Percentiles rank a stretch among this genome's conserved stretches.
phyloP scores from a whole-genome alignment of 2,113 vertebrate species.

The Fregetta grallaria region DNA sequence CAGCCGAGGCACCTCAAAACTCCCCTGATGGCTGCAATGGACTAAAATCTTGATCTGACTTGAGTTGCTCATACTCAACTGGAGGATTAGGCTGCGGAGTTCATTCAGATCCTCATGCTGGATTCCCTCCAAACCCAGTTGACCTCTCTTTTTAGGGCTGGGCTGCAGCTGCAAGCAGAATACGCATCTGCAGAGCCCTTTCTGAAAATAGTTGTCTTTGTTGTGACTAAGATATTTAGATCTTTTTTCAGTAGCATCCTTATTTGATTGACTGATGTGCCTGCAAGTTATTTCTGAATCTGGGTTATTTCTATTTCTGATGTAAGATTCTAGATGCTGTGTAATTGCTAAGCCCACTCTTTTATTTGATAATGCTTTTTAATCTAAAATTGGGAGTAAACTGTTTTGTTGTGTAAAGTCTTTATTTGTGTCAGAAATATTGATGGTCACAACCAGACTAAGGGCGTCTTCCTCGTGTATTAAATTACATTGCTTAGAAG shows the following conservation, averaged over 20 bases:
- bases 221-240: slow-evolving; percentile 71
- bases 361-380: slow-evolving; percentile 58
- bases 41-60: slow-evolving; percentile 4
- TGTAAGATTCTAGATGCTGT: slow-evolving; percentile 46
- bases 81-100: background rate
- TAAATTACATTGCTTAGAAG: slow-evolving; percentile 57
- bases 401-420: slow-evolving; percentile 14
- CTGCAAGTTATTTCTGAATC: slow-evolving; percentile 73
- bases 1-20: background rate
- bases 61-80: background rate
- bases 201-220: slow-evolving; percentile 73
- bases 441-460: slow-evolving; percentile 42
- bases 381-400: slow-evolving; percentile 41
- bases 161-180: slow-evolving; percentile 57
- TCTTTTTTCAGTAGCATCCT: slow-evolving; percentile 56
- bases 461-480: slow-evolving; percentile 28
- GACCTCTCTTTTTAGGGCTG: slow-evolving; percentile 19
- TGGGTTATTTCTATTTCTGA: slow-evolving; percentile 68
- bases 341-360: slow-evolving; percentile 33
- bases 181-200: slow-evolving; percentile 30
- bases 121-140: slow-evolving; percentile 7
- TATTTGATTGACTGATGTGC: slow-evolving; percentile 70
- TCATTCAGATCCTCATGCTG: background rate
- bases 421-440: slow-evolving; percentile 49
- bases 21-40: background rate